Percentiles rank a stretch among this genome's conserved stretches.
These are phyloP conservation scores for Microtus oregoni DNA, from an alignment of 2,113 vertebrate species.

Conservation along the genomic window DNA sequence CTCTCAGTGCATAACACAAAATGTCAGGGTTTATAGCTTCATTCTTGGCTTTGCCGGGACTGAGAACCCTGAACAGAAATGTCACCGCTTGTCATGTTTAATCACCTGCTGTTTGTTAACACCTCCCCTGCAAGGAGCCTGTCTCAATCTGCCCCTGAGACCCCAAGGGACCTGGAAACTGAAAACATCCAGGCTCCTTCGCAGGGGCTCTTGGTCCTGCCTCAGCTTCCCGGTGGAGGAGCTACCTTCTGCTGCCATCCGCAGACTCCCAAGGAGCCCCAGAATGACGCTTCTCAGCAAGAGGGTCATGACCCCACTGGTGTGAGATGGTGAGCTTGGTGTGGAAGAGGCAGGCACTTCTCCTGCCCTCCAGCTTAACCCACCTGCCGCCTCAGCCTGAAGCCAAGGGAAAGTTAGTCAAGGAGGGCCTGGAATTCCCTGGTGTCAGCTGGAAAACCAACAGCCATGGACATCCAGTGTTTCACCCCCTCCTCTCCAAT, in stretches of 20 bases:
- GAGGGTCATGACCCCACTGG: not conserved
- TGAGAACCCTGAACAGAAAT: slow-evolving; percentile 90
- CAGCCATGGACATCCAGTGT: slow-evolving; percentile 71
- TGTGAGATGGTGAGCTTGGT: not conserved
- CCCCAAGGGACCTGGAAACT: slow-evolving; percentile 69
- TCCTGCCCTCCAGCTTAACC: not conserved
- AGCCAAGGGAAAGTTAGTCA: not conserved
- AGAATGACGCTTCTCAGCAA: not conserved
- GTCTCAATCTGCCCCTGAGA: slow-evolving; percentile 86
- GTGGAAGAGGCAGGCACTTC: not conserved
- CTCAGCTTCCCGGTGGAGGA: not conserved
- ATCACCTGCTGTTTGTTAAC: slow-evolving; percentile 93
- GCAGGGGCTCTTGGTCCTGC: not conserved
- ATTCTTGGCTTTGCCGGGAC: slow-evolving; percentile 89
- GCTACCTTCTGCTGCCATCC: not conserved
- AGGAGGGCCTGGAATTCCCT: slow-evolving; percentile 71
- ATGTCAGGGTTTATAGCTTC: slow-evolving; percentile 90
- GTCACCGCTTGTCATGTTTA: slow-evolving; percentile 93
- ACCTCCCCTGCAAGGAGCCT: slow-evolving; percentile 87
- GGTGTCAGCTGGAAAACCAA: slow-evolving; percentile 76
- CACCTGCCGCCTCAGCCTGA: not conserved
- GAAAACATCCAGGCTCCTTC: slow-evolving; percentile 47
- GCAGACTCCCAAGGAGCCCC: not conserved
- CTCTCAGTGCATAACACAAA: slow-evolving; percentile 90
- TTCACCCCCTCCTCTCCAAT: slow-evolving; percentile 47